Base-by-base conservation (phyloP, 53 echinoderm and acorn worm genomes). In the Luidia sarsii region DNA sequence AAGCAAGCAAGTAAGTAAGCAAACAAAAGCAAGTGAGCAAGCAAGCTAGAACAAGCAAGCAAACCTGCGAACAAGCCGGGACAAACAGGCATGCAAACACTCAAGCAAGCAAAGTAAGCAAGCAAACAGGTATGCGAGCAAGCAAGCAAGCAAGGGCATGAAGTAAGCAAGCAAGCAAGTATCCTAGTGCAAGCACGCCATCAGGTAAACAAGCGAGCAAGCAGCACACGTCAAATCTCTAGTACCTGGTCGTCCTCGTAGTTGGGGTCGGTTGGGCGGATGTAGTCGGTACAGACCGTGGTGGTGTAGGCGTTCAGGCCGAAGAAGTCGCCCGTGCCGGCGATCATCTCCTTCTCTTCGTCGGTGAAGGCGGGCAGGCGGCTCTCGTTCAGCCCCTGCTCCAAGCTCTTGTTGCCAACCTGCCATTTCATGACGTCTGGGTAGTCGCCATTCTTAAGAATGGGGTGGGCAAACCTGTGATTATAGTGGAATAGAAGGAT, bases 371-470 rank as follows among this genome's bases (percentile, higher is more conserved):
- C 71, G 2, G 95, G 95, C 13, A 95, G 85, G 11, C 95, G 89
- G 53, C 92, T 92, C 82, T 92, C 79, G 5, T 24, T 27, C 18
- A 92, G 67, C 7, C 90, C 90, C 73, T 95, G 95, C 10, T 80
- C 90, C 23, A 60, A 18, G 55, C 95, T 95, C 80, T 95, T 95
- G 80, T 90, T 95, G n/a, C 90, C 95, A 21, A 95, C 86, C 38
- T 95, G 87, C 92, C 90, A 92, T 56, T 88, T 90, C 95, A 95
- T 95, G 27, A 83, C 80, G 33, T 92, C 95, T 1, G 95, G 92
- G 68, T 92, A 95, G 53, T 92, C 92, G 21, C 95, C 95, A 21
- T 87, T 95, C 68, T 82, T 87, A 34, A 92, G 83, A 33, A 95
- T 92, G 32, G 95, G 85, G 71, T 92, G 92, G 19, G 95, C 90